Evolutionary conservation across 2,113 vertebrate species (phyloP).

Genomic region (Electrona antarctica): DNA sequence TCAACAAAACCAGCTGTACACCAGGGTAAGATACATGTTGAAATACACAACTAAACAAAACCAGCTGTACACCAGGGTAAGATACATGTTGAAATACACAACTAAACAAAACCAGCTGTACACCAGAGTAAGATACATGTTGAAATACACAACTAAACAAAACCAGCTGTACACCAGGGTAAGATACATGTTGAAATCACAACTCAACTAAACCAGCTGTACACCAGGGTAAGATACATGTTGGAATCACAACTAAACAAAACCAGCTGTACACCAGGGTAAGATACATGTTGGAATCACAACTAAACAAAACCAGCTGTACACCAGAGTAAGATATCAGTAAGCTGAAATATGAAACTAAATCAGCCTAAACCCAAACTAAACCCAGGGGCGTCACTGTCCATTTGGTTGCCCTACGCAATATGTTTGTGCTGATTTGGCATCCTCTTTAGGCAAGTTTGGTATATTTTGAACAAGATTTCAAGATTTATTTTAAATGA

Average conservation of each 20-base stretch:
- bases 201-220: constrained; percentile 75
- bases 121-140: constrained; percentile 73
- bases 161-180: constrained; percentile 83
- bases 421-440: no score
- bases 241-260: constrained; percentile 54
- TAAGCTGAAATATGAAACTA: no score
- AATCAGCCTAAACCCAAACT: no score
- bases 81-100: not conserved
- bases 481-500: no score
- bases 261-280: constrained; percentile 83
- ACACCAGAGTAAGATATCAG: no score
- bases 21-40: constrained; percentile 71
- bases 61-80: constrained; percentile 82
- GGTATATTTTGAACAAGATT: no score
- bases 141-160: constrained; percentile 54
- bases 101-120: constrained; percentile 78
- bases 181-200: constrained; percentile 5
- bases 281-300: constrained; percentile 4
- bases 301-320: no score
- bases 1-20: constrained; percentile 79
- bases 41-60: constrained; percentile 60
- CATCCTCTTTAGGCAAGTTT: no score
- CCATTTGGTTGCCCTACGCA: no score
- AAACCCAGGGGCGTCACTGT: no score
- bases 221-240: constrained; percentile 75